Base-by-base conservation (phyloP, 1,140 invertebrate genomes). In the Chionoecetes opilio region DNA sequence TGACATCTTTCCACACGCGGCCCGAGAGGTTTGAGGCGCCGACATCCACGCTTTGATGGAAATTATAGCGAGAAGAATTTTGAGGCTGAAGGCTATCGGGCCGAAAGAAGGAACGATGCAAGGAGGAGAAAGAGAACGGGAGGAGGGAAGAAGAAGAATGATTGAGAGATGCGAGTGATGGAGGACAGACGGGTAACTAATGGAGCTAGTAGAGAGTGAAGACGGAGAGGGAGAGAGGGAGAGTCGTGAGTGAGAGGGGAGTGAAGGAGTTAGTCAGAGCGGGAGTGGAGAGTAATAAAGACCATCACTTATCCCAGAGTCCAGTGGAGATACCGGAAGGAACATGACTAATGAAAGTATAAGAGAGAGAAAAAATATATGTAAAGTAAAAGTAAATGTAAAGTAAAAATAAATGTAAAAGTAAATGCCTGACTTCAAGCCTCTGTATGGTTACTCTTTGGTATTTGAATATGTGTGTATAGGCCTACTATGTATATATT, bases 41-140 rank as follows among this genome's bases (percentile, higher is more conserved):
- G 32, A 17, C 14, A 32, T 34, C 31, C 37, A 29, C 34, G 6
- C 63, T 26, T n/a, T 75, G 63, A 75, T 75, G 63, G 63, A 75
- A 75, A 75, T 75, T 75, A 75, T 75, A 75, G 63, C 63, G 63
- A 75, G 63, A 75, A 75, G 63, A n/a, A 75, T 75, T 75, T 75
- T 75, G 26, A 5, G 63, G 63, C 6, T 1, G 63, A 53, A 53
- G 9, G n/a, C 11, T 75, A 75, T n/a, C 63, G 26, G 26, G n/a
- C 9, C 63, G 21, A n/a, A 75, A n/a, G 63, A n/a, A 75, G 63
- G 63, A 75, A n/a, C 6, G n/a, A n/a, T 5, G 63, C 21, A 75
- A 3, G n/a, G 63, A 75, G 6, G 5, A 21, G 21, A 2, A 37
- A n/a, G 14, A 41, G 26, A 38, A 26, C 11, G n/a, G 35, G 41